phyloP scores from a whole-genome alignment of 2,797 vertebrate genomes.

The Myotis planiceps region DNA sequence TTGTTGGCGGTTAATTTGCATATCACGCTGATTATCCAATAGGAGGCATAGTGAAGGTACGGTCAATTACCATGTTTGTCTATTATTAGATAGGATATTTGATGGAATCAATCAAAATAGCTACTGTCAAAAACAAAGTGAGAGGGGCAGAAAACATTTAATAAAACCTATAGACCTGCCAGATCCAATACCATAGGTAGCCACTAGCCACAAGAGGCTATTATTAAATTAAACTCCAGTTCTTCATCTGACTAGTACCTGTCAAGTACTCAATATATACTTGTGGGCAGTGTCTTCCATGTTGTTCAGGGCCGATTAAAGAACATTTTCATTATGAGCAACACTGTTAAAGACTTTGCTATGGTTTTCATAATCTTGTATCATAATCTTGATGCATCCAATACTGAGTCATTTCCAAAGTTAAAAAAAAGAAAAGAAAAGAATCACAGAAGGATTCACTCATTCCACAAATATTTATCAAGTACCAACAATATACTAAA shows the following conservation, averaged over 20 bases:
- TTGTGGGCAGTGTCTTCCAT: not conserved
- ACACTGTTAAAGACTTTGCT: not conserved
- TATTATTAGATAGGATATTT: not conserved
- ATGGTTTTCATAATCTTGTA: not conserved
- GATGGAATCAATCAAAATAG: not conserved
- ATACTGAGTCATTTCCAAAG: slow-evolving; percentile 30
- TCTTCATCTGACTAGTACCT: not conserved
- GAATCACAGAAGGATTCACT: not conserved
- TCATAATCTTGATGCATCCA: not conserved
- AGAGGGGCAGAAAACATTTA: not conserved
- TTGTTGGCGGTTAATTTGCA: too few species aligned
- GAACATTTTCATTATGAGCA: not conserved
- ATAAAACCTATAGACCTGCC: not conserved
- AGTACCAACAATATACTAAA: not conserved
- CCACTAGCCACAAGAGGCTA: not conserved
- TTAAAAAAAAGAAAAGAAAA: not conserved
- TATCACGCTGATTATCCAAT: too few species aligned
- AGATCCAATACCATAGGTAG: not conserved
- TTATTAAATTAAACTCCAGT: not conserved
- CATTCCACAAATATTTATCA: slow-evolving; percentile 48
- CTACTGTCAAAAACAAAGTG: not conserved
- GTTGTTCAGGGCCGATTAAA: not conserved
- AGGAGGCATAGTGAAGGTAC: too few species aligned
- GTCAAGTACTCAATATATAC: not conserved
- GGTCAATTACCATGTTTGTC: too few species aligned